These are phyloP conservation scores for Terrapene triunguis DNA, from an alignment of 2,113 vertebrate genomes.

Conservation along the genomic window DNA sequence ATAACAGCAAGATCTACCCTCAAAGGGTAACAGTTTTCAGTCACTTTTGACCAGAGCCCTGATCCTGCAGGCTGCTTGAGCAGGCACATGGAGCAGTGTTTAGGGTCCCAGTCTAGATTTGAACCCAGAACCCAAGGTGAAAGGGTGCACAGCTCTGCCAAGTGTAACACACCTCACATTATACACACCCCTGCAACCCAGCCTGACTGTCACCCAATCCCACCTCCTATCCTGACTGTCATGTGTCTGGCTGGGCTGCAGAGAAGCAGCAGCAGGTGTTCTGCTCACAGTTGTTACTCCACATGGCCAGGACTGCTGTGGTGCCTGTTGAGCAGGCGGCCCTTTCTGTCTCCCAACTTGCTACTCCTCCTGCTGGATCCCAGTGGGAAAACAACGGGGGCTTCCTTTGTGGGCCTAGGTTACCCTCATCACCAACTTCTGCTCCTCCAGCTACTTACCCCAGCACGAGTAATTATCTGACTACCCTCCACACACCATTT, in stretches of 20 bases:
- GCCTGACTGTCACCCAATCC: slow-evolving; percentile 43
- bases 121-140: not conserved
- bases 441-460: not conserved
- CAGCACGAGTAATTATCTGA: not conserved
- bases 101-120: fast-evolving
- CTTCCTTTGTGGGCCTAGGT: not conserved
- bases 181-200: slow-evolving; percentile 59
- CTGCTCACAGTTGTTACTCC: not conserved
- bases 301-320: not conserved
- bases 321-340: not conserved
- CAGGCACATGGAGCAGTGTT: fast-evolving
- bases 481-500: not conserved
- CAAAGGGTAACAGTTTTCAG: not conserved
- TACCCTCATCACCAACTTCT: not conserved
- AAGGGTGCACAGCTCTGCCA: slow-evolving; percentile 23
- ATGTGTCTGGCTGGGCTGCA: slow-evolving; percentile 21
- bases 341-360: not conserved
- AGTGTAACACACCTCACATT: slow-evolving; percentile 50
- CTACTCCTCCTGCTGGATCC: not conserved
- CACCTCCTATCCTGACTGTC: fast-evolving
- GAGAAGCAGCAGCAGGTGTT: not conserved
- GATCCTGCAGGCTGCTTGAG: not conserved
- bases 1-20: fast-evolving
- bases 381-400: not conserved
- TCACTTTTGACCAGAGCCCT: fast-evolving